These are phyloP conservation scores for Euzetes globulus DNA, from an alignment of 2,888 invertebrate genomes.

Conservation along the genomic window DNA sequence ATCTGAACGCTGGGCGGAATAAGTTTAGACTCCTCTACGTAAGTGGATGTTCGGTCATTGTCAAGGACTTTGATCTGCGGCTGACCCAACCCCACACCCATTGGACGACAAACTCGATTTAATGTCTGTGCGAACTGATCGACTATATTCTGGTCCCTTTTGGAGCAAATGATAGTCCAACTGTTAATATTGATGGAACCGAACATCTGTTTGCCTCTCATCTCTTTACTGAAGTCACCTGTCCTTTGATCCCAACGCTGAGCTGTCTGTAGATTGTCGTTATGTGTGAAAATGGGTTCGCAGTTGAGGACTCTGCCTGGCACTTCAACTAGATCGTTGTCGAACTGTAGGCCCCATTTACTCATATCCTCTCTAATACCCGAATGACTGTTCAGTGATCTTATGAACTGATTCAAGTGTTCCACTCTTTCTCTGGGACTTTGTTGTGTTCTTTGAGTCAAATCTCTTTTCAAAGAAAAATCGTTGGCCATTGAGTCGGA, in stretches of 20 bases:
- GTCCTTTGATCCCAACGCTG: slow-evolving; percentile 50
- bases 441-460: slow-evolving; percentile 34
- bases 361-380: slow-evolving; percentile 55
- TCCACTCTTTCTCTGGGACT: slow-evolving; percentile 35
- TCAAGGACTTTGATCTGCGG: not conserved
- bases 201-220: slow-evolving; percentile 51
- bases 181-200: slow-evolving; percentile 43
- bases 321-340: slow-evolving; percentile 58
- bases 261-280: not conserved
- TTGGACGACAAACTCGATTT: not conserved
- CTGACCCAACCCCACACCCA: not conserved
- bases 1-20: slow-evolving; percentile 45
- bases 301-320: slow-evolving; percentile 59
- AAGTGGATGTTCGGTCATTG: slow-evolving; percentile 6
- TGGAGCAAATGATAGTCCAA: slow-evolving; percentile 46
- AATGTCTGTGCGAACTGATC: slow-evolving; percentile 46
- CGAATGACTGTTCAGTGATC: slow-evolving; percentile 23
- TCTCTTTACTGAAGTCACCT: slow-evolving; percentile 69
- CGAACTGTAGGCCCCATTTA: slow-evolving; percentile 66
- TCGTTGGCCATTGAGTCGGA: slow-evolving; percentile 33
- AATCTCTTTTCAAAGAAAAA: slow-evolving; percentile 35
- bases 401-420: slow-evolving; percentile 37
- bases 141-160: slow-evolving; percentile 42
- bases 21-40: not conserved
- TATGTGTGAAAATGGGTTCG: slow-evolving; percentile 55